Percentiles rank a stretch among this genome's conserved stretches.
Evolutionary conservation across 2,113 vertebrate species (phyloP).

Genomic region (Peromyscus polionotus): DNA sequence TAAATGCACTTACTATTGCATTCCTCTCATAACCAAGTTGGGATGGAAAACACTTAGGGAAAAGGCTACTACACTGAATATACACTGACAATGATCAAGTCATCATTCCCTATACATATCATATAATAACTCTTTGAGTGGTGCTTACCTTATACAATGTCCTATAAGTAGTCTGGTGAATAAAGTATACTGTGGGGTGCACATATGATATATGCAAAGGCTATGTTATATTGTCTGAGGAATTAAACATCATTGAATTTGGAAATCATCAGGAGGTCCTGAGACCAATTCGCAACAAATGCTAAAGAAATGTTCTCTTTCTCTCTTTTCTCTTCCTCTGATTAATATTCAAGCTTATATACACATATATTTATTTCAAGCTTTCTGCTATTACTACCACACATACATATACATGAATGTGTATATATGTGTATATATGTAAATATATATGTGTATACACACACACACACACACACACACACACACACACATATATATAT

Average conservation of each 20-base stretch:
- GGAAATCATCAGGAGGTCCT: neutral
- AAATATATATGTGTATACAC: neutral
- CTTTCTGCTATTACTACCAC: too few species aligned
- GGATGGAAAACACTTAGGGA: neutral
- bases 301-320: neutral
- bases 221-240: neutral
- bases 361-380: neutral
- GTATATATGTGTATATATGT: neutral
- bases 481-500: neutral
- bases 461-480: neutral
- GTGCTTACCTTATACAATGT: neutral
- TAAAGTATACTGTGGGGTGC: neutral
- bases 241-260: neutral
- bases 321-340: neutral
- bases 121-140: neutral
- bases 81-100: neutral
- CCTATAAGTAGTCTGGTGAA: neutral
- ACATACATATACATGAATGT: neutral
- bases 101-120: neutral
- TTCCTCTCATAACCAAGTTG: neutral
- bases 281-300: neutral
- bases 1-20: neutral
- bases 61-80: too few species aligned
- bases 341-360: neutral
- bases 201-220: neutral